These are phyloP conservation scores for Propithecus perrieri DNA, from an alignment of 2,797 vertebrate genomes.

Conservation along the genomic window DNA sequence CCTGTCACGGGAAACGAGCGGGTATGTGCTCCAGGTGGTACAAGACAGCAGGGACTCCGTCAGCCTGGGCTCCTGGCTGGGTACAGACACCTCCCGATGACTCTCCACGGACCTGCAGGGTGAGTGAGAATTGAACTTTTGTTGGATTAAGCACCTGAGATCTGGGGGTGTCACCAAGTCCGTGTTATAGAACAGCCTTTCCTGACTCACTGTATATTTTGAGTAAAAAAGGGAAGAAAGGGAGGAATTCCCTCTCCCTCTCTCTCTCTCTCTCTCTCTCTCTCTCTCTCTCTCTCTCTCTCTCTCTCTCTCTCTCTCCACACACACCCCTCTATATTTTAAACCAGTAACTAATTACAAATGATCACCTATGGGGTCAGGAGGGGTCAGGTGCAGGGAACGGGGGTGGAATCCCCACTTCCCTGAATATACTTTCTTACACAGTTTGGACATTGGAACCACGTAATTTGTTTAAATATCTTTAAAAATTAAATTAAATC, in stretches of 20 bases:
- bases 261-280: too few relatives aligned
- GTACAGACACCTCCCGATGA: not conserved
- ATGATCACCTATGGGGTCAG: not conserved
- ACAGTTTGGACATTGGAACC: not conserved
- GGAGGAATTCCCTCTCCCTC: not conserved
- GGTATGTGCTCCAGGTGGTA: not conserved
- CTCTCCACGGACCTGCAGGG: not conserved
- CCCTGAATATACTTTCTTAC: not conserved
- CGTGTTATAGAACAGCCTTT: not conserved
- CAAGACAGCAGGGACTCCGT: not conserved
- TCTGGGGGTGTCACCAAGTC: not conserved
- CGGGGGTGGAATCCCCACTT: not conserved
- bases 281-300: not conserved
- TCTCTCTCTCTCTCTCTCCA: not conserved
- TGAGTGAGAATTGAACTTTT: not conserved
- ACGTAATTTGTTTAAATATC: not conserved
- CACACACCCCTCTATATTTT: not conserved
- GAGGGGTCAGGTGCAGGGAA: not conserved
- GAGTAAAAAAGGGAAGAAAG: not conserved
- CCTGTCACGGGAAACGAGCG: accelerated
- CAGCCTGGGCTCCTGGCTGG: not conserved
- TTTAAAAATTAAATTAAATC: not conserved
- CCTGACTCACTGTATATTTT: not conserved
- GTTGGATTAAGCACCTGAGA: not conserved
- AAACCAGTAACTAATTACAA: not conserved